Conservation (phyloP, 2,797 vertebrate species). For the Pseudochirops cupreus region DNA sequence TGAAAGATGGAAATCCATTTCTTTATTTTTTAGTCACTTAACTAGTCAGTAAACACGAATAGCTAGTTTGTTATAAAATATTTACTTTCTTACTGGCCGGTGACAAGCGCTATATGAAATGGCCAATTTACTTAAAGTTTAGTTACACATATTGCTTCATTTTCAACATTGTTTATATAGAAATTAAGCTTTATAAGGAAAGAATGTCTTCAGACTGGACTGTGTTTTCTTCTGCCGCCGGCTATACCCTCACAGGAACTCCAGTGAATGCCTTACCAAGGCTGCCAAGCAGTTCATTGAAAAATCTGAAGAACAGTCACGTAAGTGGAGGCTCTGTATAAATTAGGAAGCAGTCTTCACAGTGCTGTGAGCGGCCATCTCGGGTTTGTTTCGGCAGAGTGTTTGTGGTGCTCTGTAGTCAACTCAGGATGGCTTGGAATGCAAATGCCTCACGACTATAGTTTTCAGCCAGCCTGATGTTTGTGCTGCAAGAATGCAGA, state of each 20-base stretch:
- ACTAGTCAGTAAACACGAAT: background rate
- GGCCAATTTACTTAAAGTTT: background rate
- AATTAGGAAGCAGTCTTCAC: background rate
- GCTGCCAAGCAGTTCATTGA: background rate
- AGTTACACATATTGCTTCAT: background rate
- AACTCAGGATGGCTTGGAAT: background rate
- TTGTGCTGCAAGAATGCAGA: background rate
- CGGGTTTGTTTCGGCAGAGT: background rate
- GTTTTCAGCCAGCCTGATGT: background rate
- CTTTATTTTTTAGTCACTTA: background rate
- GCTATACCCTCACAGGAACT: background rate
- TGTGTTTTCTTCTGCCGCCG: background rate
- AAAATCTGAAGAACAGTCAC: background rate
- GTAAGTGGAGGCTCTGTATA: background rate
- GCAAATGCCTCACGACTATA: background rate
- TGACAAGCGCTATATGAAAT: background rate
- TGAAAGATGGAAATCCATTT: background rate
- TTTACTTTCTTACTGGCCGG: background rate
- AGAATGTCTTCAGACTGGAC: background rate
- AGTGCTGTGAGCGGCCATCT: background rate
- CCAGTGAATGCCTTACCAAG: background rate
- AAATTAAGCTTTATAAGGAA: background rate
- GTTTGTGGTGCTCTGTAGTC: background rate
- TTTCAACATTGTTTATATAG: background rate
- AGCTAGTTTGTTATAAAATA: background rate